Conservation (phyloP, 2,888 invertebrate species). For the Agonum fuliginosum region DNA sequence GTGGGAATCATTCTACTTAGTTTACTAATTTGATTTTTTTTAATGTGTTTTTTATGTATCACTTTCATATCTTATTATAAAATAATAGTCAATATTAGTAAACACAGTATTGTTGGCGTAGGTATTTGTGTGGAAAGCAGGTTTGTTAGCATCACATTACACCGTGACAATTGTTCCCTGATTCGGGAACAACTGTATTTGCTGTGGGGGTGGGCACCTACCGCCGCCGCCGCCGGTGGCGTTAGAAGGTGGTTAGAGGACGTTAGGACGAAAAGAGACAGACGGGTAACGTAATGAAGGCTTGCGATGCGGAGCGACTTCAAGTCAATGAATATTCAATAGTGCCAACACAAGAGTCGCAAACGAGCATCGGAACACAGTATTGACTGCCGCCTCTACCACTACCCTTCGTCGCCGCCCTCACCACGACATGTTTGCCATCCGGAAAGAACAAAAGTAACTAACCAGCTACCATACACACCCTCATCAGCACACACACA, state of each 20-base stretch:
- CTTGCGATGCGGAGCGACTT: constrained; percentile 53
- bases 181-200: constrained; percentile 48
- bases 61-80: too few relatives aligned
- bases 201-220: background rate
- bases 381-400: constrained; percentile 38
- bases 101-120: too few relatives aligned
- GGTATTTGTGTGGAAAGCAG: too few relatives aligned
- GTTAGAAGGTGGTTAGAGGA: constrained; percentile 46
- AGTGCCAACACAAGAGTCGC: constrained; percentile 67
- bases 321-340: constrained; percentile 67
- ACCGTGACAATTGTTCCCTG: background rate
- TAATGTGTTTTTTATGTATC: too few relatives aligned
- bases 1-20: too few relatives aligned
- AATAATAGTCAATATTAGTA: too few relatives aligned
- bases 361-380: constrained; percentile 66
- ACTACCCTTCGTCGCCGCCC: background rate
- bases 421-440: constrained; percentile 41
- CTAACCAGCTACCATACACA: constrained; percentile 40
- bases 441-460: constrained; percentile 55
- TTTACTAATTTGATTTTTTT: too few relatives aligned
- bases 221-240: background rate
- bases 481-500: constrained; percentile 31
- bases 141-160: too few relatives aligned
- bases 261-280: constrained; percentile 52
- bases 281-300: constrained; percentile 57